phyloP scores from a whole-genome alignment of 1,140 invertebrate genomes.

The Antheraea mylitta region DNA sequence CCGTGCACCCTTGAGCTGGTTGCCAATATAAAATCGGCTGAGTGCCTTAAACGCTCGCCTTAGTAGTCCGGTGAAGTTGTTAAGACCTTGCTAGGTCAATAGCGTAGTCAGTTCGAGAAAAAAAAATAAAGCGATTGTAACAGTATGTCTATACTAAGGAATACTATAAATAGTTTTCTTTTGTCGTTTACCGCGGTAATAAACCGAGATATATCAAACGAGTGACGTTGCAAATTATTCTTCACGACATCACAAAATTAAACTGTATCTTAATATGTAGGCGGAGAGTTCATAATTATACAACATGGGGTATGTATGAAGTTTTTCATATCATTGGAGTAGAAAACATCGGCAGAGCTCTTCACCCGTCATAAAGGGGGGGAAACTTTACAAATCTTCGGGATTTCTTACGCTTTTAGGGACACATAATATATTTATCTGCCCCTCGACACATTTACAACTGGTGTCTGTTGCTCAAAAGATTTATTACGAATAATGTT shows the following conservation, averaged over 20 bases:
- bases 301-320: conserved; percentile 34
- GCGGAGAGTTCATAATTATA: conserved; percentile 28
- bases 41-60: too few relatives aligned
- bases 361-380: conserved; percentile 71
- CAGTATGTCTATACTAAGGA: conserved; percentile 31
- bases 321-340: conserved; percentile 72
- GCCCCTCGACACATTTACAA: conserved; percentile 72
- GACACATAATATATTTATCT: conserved; percentile 76
- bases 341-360: conserved; percentile 68
- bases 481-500: conserved; percentile 56
- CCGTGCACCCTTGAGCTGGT: too few relatives aligned
- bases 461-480: conserved; percentile 60
- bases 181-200: conserved; percentile 43
- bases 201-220: conserved; percentile 68
- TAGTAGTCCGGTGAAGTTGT: too few relatives aligned
- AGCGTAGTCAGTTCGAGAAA: too few relatives aligned
- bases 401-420: conserved; percentile 74
- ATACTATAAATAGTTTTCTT: conserved; percentile 50
- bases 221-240: conserved; percentile 62
- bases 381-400: conserved; percentile 76
- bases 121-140: conserved; percentile 23
- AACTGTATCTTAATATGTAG: conserved; percentile 18
- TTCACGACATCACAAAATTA: conserved; percentile 35
- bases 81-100: too few relatives aligned
- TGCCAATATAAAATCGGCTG: too few relatives aligned